A percentile compares a stretch with the other conserved stretches of the same genome.
Conservation (phyloP, 2,113 vertebrate genomes). For the Barbus barbus region DNA sequence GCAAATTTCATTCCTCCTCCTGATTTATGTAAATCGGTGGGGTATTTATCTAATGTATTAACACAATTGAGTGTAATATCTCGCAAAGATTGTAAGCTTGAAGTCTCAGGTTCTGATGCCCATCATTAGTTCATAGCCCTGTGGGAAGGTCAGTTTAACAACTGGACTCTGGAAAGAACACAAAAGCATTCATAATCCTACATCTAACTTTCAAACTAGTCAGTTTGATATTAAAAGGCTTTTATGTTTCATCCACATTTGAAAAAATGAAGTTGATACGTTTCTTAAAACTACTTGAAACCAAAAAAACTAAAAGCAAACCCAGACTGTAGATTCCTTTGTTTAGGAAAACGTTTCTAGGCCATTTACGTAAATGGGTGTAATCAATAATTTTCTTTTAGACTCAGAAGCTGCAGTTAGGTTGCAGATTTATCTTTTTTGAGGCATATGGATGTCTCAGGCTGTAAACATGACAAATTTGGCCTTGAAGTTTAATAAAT, state of each 20-base stretch:
- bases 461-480: neutral
- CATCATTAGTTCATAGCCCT: too few relatives aligned
- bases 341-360: neutral
- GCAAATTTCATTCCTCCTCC: neutral
- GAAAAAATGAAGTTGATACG: neutral
- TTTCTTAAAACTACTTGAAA: neutral
- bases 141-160: neutral
- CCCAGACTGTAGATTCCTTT: neutral
- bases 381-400: neutral
- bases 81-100: neutral
- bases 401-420: neutral
- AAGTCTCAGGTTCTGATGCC: neutral
- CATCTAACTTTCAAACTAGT: neutral
- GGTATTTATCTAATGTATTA: conserved; percentile 5
- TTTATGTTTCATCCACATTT: neutral
- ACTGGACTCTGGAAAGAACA: neutral
- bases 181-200: neutral
- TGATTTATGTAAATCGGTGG: neutral
- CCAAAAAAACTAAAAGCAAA: too few relatives aligned
- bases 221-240: neutral
- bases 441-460: neutral
- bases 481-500: neutral
- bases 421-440: neutral
- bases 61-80: neutral
- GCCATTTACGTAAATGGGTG: neutral